Evolutionary conservation across 2,797 vertebrate genomes (phyloP).

Genomic region (Phalanger gymnotis): DNA sequence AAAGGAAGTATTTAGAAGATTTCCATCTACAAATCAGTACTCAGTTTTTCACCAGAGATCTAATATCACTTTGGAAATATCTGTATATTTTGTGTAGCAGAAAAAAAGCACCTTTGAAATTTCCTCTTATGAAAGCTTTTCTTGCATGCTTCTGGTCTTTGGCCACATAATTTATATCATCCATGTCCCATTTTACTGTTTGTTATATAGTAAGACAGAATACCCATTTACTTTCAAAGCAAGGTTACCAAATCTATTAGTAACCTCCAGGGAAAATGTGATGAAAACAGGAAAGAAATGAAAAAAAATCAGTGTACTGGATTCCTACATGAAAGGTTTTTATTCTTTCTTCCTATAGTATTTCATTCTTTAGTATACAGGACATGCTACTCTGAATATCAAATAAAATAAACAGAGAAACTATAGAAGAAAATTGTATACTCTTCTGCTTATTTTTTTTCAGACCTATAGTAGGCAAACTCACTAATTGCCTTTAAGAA

Average conservation of each 20-base stretch:
- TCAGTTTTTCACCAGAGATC: neutral
- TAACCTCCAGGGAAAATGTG: constrained; percentile 14
- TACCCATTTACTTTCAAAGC: constrained; percentile 43
- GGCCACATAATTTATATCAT: constrained; percentile 13
- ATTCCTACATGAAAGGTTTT: constrained; percentile 41
- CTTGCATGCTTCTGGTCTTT: neutral
- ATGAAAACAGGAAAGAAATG: neutral
- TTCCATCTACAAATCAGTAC: neutral
- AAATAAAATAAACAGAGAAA: neutral
- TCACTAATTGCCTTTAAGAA: neutral
- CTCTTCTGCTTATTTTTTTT: constrained; percentile 14
- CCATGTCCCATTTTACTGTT: constrained; percentile 18
- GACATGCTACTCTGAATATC: neutral
- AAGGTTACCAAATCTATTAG: constrained; percentile 20
- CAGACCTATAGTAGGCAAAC: neutral
- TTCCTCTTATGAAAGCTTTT: constrained; percentile 6
- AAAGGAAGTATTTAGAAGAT: constrained; percentile 26
- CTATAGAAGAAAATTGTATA: constrained; percentile 11
- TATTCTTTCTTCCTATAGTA: neutral
- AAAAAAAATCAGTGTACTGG: neutral
- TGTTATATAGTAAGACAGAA: constrained; percentile 38
- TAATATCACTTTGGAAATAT: constrained; percentile 4
- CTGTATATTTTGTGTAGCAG: neutral
- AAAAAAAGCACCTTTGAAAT: constrained; percentile 26
- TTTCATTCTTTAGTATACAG: constrained; percentile 1